Evolutionary conservation across 2,797 vertebrate genomes (phyloP).

Genomic region (Prionace glauca): DNA sequence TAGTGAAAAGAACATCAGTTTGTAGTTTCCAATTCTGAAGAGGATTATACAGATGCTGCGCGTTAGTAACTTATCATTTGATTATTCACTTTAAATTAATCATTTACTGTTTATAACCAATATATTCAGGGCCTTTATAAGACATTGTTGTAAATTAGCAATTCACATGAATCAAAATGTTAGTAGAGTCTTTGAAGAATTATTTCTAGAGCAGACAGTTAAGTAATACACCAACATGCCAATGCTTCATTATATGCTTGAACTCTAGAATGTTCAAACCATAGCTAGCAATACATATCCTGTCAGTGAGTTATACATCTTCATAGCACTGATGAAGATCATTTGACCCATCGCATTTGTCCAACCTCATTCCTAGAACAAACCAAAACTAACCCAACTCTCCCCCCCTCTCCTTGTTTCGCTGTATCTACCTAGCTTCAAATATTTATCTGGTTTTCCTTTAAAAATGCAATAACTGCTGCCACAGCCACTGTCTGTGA

Average conservation of each 20-base stretch:
- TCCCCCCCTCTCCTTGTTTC: neutral
- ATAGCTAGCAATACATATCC: neutral
- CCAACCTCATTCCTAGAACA: neutral
- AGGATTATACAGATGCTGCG: neutral
- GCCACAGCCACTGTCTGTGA: neutral
- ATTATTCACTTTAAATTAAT: neutral
- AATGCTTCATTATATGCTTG: neutral
- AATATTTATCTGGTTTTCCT: neutral
- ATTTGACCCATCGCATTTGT: neutral
- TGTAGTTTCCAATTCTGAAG: neutral
- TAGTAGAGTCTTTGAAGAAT: neutral
- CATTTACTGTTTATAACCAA: neutral
- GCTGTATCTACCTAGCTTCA: neutral
- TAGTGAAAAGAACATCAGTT: neutral
- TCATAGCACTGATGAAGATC: neutral
- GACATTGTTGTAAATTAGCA: neutral
- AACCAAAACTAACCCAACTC: neutral
- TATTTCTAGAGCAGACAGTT: neutral
- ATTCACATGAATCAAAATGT: neutral
- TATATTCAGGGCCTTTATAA: neutral
- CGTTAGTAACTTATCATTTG: neutral
- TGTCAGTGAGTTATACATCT: neutral
- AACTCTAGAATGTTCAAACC: neutral
- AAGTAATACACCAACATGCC: neutral
- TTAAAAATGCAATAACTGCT: neutral